Conservation (phyloP, 2,797 vertebrate species). For the Vultur gryphus region DNA sequence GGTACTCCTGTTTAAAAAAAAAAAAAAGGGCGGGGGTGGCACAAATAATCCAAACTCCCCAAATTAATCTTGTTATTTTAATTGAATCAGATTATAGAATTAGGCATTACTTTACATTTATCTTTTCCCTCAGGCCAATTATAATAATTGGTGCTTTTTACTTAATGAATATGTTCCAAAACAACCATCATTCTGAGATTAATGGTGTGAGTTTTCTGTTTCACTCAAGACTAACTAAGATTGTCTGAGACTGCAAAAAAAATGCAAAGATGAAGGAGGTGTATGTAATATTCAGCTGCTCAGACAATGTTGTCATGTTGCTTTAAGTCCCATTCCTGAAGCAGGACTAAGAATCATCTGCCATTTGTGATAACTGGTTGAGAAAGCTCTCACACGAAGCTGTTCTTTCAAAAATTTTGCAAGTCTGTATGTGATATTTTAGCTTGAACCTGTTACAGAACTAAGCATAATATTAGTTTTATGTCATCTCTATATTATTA, state of each 20-base stretch:
- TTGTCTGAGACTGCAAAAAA: not conserved
- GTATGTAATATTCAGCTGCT: not conserved
- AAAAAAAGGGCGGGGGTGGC: no score
- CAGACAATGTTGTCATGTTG: not conserved
- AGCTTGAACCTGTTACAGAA: not conserved
- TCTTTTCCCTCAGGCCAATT: not conserved
- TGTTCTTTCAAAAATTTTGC: not conserved
- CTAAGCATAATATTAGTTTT: not conserved
- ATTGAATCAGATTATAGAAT: conserved; percentile 12
- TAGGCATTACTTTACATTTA: not conserved
- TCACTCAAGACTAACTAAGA: not conserved
- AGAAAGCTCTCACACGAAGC: not conserved
- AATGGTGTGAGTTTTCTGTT: not conserved
- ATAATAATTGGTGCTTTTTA: conserved; percentile 38
- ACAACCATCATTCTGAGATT: not conserved
- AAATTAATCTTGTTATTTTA: not conserved
- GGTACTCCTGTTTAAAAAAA: not conserved
- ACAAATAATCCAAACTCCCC: not conserved
- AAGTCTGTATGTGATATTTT: not conserved
- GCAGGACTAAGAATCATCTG: not conserved
- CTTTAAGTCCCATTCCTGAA: not conserved
- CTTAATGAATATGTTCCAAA: conserved; percentile 28
- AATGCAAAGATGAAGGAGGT: not conserved
- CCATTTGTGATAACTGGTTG: not conserved
- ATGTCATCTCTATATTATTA: not conserved